phyloP scores from a whole-genome alignment of 2,888 invertebrate species.

The Laspeyria flexula region DNA sequence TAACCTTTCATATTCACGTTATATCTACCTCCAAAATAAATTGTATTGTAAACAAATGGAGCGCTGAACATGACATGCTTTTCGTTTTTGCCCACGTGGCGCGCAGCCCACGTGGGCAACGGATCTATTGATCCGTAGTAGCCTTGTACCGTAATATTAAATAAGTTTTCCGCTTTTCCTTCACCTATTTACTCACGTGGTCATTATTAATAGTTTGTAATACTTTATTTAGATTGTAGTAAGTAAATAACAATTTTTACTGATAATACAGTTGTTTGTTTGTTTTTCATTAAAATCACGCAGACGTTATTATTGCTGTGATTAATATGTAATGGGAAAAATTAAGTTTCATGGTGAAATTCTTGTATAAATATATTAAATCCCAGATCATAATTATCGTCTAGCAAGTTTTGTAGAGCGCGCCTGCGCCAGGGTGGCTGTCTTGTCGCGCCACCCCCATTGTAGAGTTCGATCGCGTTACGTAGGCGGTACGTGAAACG shows the following conservation, averaged over 20 bases:
- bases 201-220: not conserved
- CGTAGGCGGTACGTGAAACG: conserved; percentile 82
- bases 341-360: conserved; percentile 27
- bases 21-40: not conserved
- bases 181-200: not conserved
- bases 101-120: conserved; percentile 34
- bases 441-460: conserved; percentile 51
- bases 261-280: not conserved
- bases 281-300: not conserved
- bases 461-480: conserved; percentile 74
- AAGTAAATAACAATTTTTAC: too few species aligned
- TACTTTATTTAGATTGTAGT: too few species aligned
- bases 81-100: conserved; percentile 29
- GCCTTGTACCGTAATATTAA: conserved; percentile 20
- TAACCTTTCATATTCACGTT: too few species aligned
- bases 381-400: conserved; percentile 34
- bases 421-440: conserved; percentile 52
- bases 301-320: conserved; percentile 6
- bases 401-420: conserved; percentile 33
- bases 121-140: conserved; percentile 32
- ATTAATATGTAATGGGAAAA: not conserved
- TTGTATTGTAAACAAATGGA: not conserved
- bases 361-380: conserved; percentile 20
- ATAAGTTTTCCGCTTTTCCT: not conserved
- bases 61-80: not conserved